Percentiles rank a stretch among this genome's conserved stretches.
phyloP scores from a whole-genome alignment of 2,888 invertebrate genomes.

The Mellilla xanthometata region DNA sequence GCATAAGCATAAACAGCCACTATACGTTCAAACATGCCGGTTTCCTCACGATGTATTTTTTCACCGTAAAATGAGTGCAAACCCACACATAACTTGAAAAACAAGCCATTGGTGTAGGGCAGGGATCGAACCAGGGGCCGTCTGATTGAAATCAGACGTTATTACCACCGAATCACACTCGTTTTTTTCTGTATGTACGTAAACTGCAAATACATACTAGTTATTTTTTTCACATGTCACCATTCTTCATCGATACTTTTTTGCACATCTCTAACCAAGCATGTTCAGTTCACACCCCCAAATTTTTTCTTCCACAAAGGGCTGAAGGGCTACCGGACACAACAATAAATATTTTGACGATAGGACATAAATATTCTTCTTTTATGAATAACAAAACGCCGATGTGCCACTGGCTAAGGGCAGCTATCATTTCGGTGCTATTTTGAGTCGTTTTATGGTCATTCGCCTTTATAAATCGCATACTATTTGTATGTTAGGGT shows the following conservation, averaged over 20 bases:
- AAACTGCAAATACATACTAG: no score
- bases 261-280: conserved; percentile 44
- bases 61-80: no score
- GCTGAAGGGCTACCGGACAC: conserved; percentile 73
- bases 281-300: conserved; percentile 68
- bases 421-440: conserved; percentile 62
- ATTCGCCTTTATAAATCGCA: conserved; percentile 72
- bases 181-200: no score
- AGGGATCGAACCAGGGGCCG: no score
- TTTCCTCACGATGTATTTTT: no score
- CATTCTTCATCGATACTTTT: no score
- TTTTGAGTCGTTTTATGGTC: conserved; percentile 59
- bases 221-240: no score
- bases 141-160: no score
- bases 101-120: no score
- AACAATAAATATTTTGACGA: conserved; percentile 83
- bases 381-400: conserved; percentile 80
- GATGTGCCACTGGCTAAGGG: conserved; percentile 63
- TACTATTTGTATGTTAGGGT: conserved; percentile 66
- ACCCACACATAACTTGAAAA: no score
- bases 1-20: conserved; percentile 1
- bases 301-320: conserved; percentile 77
- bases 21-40: not conserved
- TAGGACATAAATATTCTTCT: conserved; percentile 79
- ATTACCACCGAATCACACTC: no score